phyloP scores from a whole-genome alignment of 2,888 invertebrate species.

The Orchesellides sinensis region DNA sequence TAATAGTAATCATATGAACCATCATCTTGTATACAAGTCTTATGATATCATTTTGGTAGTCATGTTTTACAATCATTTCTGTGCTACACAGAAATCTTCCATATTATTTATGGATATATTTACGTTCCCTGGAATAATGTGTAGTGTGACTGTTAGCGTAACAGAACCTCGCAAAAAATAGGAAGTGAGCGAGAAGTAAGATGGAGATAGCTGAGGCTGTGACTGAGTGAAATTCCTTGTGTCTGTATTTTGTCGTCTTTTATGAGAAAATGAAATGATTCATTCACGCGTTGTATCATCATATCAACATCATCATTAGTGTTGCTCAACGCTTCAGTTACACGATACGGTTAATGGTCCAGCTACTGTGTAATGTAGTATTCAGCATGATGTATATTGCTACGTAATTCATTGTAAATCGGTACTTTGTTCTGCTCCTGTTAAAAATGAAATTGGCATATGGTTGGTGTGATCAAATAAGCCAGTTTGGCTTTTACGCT shows the following conservation, averaged over 20 bases:
- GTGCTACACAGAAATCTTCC: background rate
- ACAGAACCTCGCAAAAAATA: background rate
- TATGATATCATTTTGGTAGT: background rate
- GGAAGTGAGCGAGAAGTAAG: background rate
- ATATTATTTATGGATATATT: background rate
- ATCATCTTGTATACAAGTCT: background rate
- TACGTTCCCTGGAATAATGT: background rate
- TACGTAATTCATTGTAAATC: too few species aligned
- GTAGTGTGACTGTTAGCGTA: background rate
- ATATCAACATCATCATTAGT: slow-evolving; percentile 7
- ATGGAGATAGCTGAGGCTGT: background rate
- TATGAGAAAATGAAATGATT: slow-evolving; percentile 36
- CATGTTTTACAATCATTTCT: background rate
- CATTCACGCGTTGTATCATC: slow-evolving; percentile 15
- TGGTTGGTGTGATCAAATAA: too few species aligned
- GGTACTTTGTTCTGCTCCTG: too few species aligned
- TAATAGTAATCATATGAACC: background rate
- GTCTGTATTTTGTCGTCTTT: background rate
- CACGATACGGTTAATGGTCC: too few species aligned
- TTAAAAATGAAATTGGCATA: too few species aligned
- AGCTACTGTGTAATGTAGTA: too few species aligned
- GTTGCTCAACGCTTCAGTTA: too few species aligned
- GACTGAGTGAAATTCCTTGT: slow-evolving; percentile 1
- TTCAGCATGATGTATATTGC: too few species aligned
- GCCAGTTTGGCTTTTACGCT: too few species aligned